phyloP scores from a whole-genome alignment of 2,888 invertebrate species.

The Spisula subtruncata region DNA sequence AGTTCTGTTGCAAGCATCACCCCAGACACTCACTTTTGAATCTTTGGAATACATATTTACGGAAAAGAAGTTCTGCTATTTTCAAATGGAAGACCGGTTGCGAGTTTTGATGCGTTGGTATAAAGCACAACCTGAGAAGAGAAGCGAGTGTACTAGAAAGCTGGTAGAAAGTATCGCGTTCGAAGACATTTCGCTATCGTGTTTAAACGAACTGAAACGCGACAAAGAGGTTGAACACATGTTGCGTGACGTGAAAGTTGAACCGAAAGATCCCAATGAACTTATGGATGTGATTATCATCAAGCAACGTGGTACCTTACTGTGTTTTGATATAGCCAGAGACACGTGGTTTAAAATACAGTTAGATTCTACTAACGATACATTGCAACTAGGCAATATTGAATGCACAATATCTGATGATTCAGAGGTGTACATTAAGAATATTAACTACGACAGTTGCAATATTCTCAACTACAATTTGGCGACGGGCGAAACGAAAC shows the following conservation, averaged over 20 bases:
- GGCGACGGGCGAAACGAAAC: not conserved
- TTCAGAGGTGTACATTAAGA: not conserved
- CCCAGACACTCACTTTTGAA: constrained; percentile 37
- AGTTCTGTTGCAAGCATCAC: constrained; percentile 14
- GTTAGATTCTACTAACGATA: not conserved
- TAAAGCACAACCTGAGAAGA: not conserved
- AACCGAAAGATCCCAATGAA: not conserved
- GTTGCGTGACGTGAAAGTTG: not conserved
- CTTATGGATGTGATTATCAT: not conserved
- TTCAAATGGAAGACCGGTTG: constrained; percentile 23
- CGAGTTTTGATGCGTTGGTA: constrained; percentile 40
- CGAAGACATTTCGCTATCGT: not conserved
- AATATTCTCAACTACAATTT: not conserved
- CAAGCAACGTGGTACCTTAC: not conserved
- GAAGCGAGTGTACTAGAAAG: not conserved
- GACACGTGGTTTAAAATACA: constrained; percentile 21
- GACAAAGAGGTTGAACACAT: not conserved
- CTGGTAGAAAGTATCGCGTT: constrained; percentile 30
- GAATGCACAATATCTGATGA: not conserved
- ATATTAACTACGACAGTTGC: too few species aligned
- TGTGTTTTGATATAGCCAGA: constrained; percentile 12
- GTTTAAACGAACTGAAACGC: constrained; percentile 16
- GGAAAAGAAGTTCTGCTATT: constrained; percentile 36
- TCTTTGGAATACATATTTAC: constrained; percentile 41
- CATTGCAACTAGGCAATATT: not conserved